Conservation (phyloP, 2,113 vertebrate species). For the Mobula hypostoma region DNA sequence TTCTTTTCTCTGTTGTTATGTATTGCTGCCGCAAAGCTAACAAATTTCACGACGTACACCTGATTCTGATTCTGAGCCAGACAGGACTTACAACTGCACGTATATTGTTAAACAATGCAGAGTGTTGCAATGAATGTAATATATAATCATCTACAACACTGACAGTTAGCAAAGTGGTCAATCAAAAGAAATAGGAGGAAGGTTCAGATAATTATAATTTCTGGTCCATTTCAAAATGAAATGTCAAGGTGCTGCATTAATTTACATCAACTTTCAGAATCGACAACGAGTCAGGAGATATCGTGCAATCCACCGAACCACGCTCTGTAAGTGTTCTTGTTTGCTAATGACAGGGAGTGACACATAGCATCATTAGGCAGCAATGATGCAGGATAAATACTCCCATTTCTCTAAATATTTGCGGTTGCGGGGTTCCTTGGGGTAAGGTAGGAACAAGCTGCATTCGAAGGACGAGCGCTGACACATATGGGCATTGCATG, state of each 20-base stretch:
- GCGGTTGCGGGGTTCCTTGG: neutral
- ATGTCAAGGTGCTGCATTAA: neutral
- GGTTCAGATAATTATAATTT: conserved; percentile 8
- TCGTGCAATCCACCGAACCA: neutral
- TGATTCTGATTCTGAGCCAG: neutral
- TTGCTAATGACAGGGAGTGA: neutral
- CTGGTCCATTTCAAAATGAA: conserved; percentile 13
- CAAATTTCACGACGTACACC: too few species aligned
- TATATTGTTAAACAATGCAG: neutral
- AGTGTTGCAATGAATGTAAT: neutral
- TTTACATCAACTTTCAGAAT: neutral
- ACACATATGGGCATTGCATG: neutral
- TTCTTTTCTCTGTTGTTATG: too few species aligned
- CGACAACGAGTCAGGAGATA: neutral
- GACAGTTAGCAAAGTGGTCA: neutral
- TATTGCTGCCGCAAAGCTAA: too few species aligned
- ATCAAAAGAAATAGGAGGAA: neutral
- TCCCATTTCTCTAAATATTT: neutral
- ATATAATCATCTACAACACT: neutral
- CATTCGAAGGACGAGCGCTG: neutral
- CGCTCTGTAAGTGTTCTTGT: neutral
- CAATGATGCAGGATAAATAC: neutral
- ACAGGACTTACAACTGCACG: neutral
- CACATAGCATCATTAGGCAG: neutral
- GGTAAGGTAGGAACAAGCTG: neutral